Evolutionary conservation across 2,113 vertebrate genomes (phyloP), one percentile per base, ranked within the genome.

Genomic region (Serinus canaria): DNA sequence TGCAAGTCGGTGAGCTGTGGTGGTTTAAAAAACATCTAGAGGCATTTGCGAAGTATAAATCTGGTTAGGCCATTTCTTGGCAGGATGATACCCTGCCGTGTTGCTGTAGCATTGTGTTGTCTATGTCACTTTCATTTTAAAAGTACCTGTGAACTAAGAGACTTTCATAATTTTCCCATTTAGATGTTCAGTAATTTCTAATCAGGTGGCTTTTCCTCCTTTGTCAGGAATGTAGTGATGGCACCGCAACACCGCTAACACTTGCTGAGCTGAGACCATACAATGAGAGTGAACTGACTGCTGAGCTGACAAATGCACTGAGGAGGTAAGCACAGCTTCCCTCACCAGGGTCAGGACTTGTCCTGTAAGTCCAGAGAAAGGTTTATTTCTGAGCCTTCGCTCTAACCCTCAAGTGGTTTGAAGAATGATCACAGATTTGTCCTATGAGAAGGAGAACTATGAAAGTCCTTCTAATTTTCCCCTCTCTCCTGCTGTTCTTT

Each of bases 221-320:
- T 90, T 91, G 79, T 27, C 90, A 99, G 99, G 98, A 99, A 37
- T 97, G 97, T 85, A 96, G 96, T 3, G 98, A 99, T 23, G 96
- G 97, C 24, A 64, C 95, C 4, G 35, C 97, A 55, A 91, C 98
- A 25, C 91, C 98, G 0, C 90, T 98, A 75, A 97, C 98, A 3
- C 83, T 98, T 7, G 91, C 97, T 31, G 98, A 99, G 79, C 93
- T 99, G 37, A 97, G 98, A 8, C 85, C 97, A 0, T 97, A 97
- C 91, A 96, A 64, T 2, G 98, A 99, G 73, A 97, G 92, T 6
- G 98, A 99, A 64, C 96, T 98, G 89, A 97, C 98, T 20, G 95
- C 97, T 6, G 98, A 99, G 78, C 97, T 99, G 28, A 96, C 98
- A 47, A 98, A 91, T 1, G 98, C 98, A 50, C 97, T 99, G 81